phyloP scores from a whole-genome alignment of 1,140 invertebrate genomes.

The Drosophila eugracilis region DNA sequence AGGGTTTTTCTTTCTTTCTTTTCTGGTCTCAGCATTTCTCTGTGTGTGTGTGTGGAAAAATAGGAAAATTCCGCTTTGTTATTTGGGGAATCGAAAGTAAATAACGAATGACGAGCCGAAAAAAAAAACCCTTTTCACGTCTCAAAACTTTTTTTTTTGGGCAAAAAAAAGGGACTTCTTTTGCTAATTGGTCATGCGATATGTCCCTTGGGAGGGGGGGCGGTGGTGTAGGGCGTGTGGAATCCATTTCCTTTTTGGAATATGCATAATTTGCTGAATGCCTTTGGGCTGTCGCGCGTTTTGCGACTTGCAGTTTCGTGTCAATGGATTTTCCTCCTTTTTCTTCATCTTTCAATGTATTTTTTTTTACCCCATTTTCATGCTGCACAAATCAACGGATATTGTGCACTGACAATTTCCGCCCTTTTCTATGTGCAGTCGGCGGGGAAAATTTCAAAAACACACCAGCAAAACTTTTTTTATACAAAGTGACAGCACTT shows the following conservation, averaged over 20 bases:
- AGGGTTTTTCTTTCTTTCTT: conserved; percentile 13
- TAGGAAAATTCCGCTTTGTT: conserved; percentile 64
- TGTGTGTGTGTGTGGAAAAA: conserved; percentile 27
- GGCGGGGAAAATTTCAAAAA: conserved; percentile 39
- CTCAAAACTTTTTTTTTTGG: not conserved
- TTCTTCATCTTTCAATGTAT: conserved; percentile 61
- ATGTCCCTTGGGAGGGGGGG: conserved; percentile 18
- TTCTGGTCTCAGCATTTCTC: not conserved
- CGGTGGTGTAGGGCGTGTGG: not conserved
- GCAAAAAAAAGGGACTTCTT: conserved; percentile 27
- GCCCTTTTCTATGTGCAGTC: conserved; percentile 38
- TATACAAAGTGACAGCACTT: conserved; percentile 48
- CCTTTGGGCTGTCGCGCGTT: conserved; percentile 16
- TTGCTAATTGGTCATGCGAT: conserved; percentile 75
- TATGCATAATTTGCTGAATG: conserved; percentile 42
- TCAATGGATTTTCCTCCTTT: conserved; percentile 60
- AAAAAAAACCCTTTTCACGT: conserved; percentile 42
- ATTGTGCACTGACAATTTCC: conserved; percentile 81
- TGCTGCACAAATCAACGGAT: conserved; percentile 81
- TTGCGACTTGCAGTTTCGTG: conserved; percentile 54
- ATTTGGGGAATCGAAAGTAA: conserved; percentile 77
- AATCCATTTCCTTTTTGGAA: conserved; percentile 33
- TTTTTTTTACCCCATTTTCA: conserved; percentile 65
- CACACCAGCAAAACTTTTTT: conserved; percentile 52
- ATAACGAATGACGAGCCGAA: conserved; percentile 46